phyloP scores from a whole-genome alignment of 2,113 vertebrate genomes.

The Propithecus coquereli region DNA sequence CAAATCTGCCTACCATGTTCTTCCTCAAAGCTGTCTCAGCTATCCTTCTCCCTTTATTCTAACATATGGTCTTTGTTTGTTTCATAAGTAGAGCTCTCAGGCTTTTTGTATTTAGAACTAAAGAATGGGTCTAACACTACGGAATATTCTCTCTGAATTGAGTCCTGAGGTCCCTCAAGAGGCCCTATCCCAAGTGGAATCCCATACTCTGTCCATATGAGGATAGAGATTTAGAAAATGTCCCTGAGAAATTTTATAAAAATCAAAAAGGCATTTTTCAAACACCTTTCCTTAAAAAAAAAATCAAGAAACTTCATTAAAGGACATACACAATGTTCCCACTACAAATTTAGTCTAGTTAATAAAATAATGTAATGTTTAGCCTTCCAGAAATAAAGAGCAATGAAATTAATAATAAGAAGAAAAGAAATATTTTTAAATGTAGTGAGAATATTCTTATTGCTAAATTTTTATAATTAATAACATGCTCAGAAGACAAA shows the following conservation, averaged over 20 bases:
- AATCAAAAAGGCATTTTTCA: conserved; percentile 11
- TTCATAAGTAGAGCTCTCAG: neutral
- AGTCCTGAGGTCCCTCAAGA: neutral
- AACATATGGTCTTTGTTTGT: neutral
- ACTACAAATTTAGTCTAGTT: conserved; percentile 9
- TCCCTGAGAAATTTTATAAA: neutral
- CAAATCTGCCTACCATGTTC: neutral
- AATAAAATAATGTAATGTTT: neutral
- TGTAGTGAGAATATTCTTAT: neutral
- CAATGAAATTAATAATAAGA: conserved; percentile 9
- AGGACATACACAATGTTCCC: neutral
- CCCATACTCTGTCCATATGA: neutral
- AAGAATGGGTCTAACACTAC: neutral
- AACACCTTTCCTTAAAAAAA: neutral
- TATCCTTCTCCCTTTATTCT: neutral
- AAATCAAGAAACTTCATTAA: neutral
- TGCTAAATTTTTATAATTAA: conserved; percentile 28
- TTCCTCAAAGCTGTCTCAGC: neutral
- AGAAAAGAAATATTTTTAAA: conserved; percentile 9
- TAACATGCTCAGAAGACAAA: conserved; percentile 9
- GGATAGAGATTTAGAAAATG: neutral
- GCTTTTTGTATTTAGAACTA: conserved; percentile 3
- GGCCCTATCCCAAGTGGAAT: neutral
- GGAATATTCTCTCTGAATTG: neutral
- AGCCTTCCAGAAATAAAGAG: conserved; percentile 18